Percentiles rank a stretch among this genome's conserved stretches.
Evolutionary conservation across 1,140 invertebrate genomes (phyloP).

Genomic region (Conus betulinus): DNA sequence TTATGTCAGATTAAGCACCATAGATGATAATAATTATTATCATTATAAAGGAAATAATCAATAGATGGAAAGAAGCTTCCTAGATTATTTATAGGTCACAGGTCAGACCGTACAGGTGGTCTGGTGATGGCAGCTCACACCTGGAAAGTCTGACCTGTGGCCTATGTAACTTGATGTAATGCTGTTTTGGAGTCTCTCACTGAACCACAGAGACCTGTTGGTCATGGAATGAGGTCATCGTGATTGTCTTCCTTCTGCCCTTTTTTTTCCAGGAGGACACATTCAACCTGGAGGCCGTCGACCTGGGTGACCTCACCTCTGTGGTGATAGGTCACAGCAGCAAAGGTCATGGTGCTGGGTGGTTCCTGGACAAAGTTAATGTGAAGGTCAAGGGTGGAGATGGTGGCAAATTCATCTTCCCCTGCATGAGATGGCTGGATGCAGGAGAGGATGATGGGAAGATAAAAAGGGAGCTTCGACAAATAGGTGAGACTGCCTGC

Average conservation of each 20-base stretch:
- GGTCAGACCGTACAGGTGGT: too few relatives aligned
- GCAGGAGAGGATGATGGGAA: conserved; percentile 63
- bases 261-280: conserved; percentile 53
- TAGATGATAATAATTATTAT: too few relatives aligned
- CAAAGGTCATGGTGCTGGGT: conserved; percentile 66
- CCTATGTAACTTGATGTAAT: neutral
- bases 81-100: too few relatives aligned
- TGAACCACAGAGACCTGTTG: neutral
- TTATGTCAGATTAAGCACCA: too few relatives aligned
- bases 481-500: conserved; percentile 42
- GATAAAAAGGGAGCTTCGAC: conserved; percentile 56
- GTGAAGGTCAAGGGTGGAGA: conserved; percentile 50
- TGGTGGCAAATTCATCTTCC: conserved; percentile 53
- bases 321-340: conserved; percentile 65
- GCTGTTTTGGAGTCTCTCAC: neutral
- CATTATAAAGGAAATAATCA: too few relatives aligned
- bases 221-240: neutral
- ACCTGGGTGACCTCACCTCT: conserved; percentile 53
- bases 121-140: too few relatives aligned
- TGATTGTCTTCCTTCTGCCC: neutral
- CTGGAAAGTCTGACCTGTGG: too few relatives aligned
- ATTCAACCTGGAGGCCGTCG: conserved; percentile 66
- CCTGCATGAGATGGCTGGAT: conserved; percentile 66
- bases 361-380: conserved; percentile 63
- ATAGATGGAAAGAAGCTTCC: too few relatives aligned